phyloP scores from a whole-genome alignment of 2,113 vertebrate species.

The Tricholaema leucomelas region DNA sequence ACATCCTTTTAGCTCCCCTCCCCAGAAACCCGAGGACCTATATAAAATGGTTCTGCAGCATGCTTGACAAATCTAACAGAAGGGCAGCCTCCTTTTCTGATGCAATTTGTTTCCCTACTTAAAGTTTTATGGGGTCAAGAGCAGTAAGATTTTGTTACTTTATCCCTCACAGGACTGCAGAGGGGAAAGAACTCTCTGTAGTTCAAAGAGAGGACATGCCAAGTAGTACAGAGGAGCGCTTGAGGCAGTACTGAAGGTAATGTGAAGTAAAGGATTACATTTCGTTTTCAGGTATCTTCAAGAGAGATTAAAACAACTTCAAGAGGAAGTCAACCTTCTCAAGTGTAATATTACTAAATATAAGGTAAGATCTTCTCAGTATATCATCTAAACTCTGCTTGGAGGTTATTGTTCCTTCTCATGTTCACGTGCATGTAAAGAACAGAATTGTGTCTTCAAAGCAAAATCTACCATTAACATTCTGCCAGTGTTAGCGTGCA shows the following conservation, averaged over 20 bases:
- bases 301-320: slow-evolving; percentile 90
- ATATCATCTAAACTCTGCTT: not conserved
- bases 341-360: slow-evolving; percentile 93
- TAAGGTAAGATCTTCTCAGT: slow-evolving; percentile 77
- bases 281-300: slow-evolving; percentile 89
- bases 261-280: not conserved
- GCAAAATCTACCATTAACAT: not conserved
- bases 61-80: not conserved
- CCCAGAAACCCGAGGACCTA: not conserved
- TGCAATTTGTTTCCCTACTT: slow-evolving; percentile 46
- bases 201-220: slow-evolving; percentile 33
- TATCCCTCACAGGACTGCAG: slow-evolving; percentile 23
- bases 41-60: not conserved
- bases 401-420: not conserved
- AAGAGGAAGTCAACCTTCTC: slow-evolving; percentile 90
- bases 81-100: slow-evolving; percentile 23
- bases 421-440: not conserved
- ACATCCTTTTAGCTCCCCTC: not conserved
- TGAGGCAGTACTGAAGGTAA: slow-evolving; percentile 22
- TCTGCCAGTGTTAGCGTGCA: not conserved
- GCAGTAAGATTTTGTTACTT: slow-evolving; percentile 37
- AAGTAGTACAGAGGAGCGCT: not conserved
- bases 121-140: slow-evolving; percentile 52
- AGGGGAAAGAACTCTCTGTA: not conserved
- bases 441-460: not conserved